Conservation (phyloP, 2,888 invertebrate species). For the Sarcophaga carnaria region DNA sequence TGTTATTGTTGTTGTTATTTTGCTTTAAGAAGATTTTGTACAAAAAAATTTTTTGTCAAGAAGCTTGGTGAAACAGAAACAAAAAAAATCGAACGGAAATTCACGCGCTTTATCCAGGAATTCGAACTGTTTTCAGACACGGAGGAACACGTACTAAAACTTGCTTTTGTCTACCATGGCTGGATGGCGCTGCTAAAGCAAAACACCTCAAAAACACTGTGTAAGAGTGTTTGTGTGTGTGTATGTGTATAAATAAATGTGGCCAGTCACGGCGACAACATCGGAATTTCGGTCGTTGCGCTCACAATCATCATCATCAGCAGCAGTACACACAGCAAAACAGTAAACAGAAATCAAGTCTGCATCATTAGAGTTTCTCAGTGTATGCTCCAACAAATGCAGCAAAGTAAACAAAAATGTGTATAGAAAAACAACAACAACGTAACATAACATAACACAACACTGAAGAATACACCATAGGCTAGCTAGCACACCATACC, state of each 20-base stretch:
- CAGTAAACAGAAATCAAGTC: constrained; percentile 50
- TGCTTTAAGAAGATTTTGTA: constrained; percentile 50
- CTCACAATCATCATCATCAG: constrained; percentile 36
- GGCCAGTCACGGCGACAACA: constrained; percentile 64
- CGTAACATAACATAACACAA: not conserved
- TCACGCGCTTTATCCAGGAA: constrained; percentile 71
- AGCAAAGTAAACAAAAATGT: constrained; percentile 56
- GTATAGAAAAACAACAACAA: constrained; percentile 46
- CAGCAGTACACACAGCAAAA: not conserved
- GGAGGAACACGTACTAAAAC: constrained; percentile 82
- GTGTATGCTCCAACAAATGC: constrained; percentile 37
- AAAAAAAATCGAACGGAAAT: constrained; percentile 51
- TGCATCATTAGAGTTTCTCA: constrained; percentile 58
- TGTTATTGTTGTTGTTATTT: constrained; percentile 60
- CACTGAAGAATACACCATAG: too few species aligned
- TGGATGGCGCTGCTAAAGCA: constrained; percentile 59
- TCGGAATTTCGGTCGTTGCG: constrained; percentile 66
- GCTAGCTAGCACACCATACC: constrained; percentile 19
- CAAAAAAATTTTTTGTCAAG: constrained; percentile 33
- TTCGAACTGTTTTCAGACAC: constrained; percentile 81
- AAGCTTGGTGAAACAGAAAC: constrained; percentile 57
- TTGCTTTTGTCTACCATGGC: constrained; percentile 75
- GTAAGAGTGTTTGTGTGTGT: not conserved
- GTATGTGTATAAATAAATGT: constrained; percentile 47
- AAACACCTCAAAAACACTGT: not conserved